Conservation (phyloP, 2,113 vertebrate genomes). For the Mastomys natalensis region DNA sequence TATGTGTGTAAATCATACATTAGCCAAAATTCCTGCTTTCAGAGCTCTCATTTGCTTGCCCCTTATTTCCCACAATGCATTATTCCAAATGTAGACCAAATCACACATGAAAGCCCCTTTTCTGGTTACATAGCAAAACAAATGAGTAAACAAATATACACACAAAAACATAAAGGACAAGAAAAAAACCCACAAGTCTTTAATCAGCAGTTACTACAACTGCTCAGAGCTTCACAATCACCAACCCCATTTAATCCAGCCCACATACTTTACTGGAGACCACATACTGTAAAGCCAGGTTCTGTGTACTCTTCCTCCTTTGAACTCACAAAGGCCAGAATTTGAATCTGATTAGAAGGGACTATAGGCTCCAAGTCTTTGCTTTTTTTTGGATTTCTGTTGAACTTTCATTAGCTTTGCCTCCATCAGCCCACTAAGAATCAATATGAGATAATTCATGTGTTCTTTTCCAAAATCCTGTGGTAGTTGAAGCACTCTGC, state of each 20-base stretch:
- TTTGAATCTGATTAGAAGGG: neutral
- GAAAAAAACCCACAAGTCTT: neutral
- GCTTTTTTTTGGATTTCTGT: neutral
- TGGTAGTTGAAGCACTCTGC: neutral
- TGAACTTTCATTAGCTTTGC: neutral
- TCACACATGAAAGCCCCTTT: neutral
- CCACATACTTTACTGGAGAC: neutral
- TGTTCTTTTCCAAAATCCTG: neutral
- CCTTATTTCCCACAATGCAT: neutral
- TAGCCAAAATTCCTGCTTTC: neutral
- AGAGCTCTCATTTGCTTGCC: neutral
- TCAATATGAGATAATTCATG: too few relatives aligned
- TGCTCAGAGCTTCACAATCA: neutral
- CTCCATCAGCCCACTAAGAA: neutral
- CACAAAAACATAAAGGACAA: neutral
- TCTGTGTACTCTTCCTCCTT: neutral
- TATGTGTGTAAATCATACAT: neutral
- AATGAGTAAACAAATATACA: neutral
- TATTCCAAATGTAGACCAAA: neutral
- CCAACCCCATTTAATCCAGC: neutral
- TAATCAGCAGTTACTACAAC: neutral
- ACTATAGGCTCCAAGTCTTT: neutral
- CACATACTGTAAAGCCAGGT: neutral
- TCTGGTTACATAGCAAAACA: neutral
- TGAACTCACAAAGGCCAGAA: neutral